These are phyloP conservation scores for honey bee (Apis mellifera) DNA, from an alignment of 1,140 invertebrate species.

Conservation along the genomic window Amel_HAv3.1 CM009942.2:8135001-8135500, in stretches of 20 bases:
- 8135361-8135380: conserved; percentile 37
- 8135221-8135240: conserved; percentile 4
- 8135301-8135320: no score
- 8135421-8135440: conserved; percentile 21
- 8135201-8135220: conserved; percentile 4
- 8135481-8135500: background rate
- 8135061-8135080: no score
- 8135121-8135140: no score
- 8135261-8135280: conserved; percentile 23
- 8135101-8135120: background rate
- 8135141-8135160: no score
- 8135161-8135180: background rate
- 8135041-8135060: background rate
- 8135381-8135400: conserved; percentile 48
- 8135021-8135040: conserved; percentile 9
- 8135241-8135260: background rate
- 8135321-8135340: background rate
- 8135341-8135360: conserved; percentile 21
- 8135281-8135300: background rate
- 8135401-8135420: conserved; percentile 31
- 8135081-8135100: no score
- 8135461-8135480: background rate
- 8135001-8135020: conserved; percentile 28
- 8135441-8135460: background rate
- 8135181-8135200: background rate